Conservation (phyloP, 2,888 invertebrate species). For the Leucophora obtusa region DNA sequence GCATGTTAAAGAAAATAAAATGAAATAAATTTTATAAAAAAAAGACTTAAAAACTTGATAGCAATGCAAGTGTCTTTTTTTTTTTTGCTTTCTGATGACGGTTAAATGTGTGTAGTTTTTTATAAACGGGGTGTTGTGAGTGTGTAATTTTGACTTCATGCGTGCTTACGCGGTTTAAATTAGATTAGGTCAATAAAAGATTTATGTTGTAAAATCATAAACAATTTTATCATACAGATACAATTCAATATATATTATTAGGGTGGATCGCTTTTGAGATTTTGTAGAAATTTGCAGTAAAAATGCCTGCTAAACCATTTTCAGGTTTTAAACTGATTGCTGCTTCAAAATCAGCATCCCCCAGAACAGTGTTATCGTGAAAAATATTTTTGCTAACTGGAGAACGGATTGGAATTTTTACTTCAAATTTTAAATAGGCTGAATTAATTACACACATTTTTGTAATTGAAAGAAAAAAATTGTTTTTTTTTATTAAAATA, state of each 20-base stretch:
- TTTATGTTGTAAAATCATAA: constrained; percentile 56
- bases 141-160: constrained; percentile 32
- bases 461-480: too few species aligned
- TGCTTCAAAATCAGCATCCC: too few species aligned
- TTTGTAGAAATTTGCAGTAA: too few species aligned
- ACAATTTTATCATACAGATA: constrained; percentile 7
- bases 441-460: too few species aligned
- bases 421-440: too few species aligned
- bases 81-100: not conserved
- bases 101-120: constrained; percentile 2
- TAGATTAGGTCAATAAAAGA: constrained; percentile 62
- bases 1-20: constrained; percentile 18
- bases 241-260: too few species aligned
- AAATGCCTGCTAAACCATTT: too few species aligned
- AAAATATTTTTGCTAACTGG: too few species aligned
- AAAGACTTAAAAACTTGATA: constrained; percentile 22
- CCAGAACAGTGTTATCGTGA: too few species aligned
- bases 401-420: too few species aligned
- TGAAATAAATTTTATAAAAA: not conserved
- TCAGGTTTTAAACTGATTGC: too few species aligned
- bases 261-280: not conserved
- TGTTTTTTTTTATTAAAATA: too few species aligned
- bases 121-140: not conserved
- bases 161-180: constrained; percentile 58
- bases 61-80: constrained; percentile 26